Conservation (phyloP, 2,888 invertebrate species). For the Netelia virgata region DNA sequence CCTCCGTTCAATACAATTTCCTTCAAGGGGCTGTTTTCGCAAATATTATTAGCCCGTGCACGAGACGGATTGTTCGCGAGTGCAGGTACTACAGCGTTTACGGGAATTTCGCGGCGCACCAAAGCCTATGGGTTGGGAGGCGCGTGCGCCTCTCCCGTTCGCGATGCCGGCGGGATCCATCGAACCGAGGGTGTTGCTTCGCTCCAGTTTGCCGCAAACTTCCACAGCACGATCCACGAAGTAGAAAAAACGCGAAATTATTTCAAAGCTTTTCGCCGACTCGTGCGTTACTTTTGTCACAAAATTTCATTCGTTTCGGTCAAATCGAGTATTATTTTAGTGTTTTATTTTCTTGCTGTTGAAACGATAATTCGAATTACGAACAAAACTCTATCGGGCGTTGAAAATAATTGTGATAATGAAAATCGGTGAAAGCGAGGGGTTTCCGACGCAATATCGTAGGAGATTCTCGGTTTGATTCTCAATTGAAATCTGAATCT, state of each 20-base stretch:
- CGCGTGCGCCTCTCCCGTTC: constrained; percentile 28
- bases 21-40: no score
- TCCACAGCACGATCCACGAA: neutral
- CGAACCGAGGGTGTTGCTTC: neutral
- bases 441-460: neutral
- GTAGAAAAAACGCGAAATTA: no score
- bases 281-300: no score
- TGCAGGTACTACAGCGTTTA: no score
- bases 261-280: no score
- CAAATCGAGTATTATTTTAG: neutral
- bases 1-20: no score
- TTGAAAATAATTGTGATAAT: neutral
- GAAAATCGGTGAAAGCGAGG: neutral
- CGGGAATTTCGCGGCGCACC: no score
- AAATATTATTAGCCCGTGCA: no score
- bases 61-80: no score
- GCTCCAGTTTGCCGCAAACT: constrained; percentile 20
- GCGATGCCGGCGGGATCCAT: neutral
- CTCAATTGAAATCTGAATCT: no score
- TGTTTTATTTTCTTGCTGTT: neutral
- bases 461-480: no score
- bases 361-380: neutral
- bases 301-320: neutral
- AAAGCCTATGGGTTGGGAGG: neutral
- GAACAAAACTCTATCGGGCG: neutral